Evolutionary conservation across 2,888 invertebrate species (phyloP), one percentile per base, ranked within the genome.

Genomic region (Mechanitis messenoides): DNA sequence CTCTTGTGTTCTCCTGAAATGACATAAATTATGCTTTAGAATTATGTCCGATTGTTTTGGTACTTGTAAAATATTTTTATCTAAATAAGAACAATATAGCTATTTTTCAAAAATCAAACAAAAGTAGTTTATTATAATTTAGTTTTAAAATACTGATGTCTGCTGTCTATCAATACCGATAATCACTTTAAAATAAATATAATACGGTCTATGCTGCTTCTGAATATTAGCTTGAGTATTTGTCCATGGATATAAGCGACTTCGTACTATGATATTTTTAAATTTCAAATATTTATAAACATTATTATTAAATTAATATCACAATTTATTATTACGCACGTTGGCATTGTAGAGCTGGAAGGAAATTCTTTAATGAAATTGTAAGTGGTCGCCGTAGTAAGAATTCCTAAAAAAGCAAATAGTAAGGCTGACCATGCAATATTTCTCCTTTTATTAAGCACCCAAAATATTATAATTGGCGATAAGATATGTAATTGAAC

Each of bases 281-380:
- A 20, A 20, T 20, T 20, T 20, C 20, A 20, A 20, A 20, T 20
- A 20, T 20, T 20, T 20, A 20, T 20, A 20, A 20, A 20, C 20
- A 20, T 20, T 20, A 35, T 35, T 35, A 35, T 35, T 35, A 35
- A 35, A 35, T 1, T 35, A 35, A 35, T 5, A 20, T 20, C 20
- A 20, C 28, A 47, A 1, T 47, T 47, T 47, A 58, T 46, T 45
- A 57, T 9, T 42, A 42, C 85, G 78, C 78, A 84, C 87, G 78
- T 71, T 38, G 79, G 58, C n/a, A 80, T 71, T 20, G 72, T 61
- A 64, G 76, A 75, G 0, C 73, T 72, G 12, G 80, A 69, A 0
- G 79, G 79, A 60, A 87, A 84, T 54, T 85, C 68, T 62, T 79
- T 82, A 0, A 82, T 65, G 53, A 82, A 86, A 53, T 83, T 80